These are phyloP conservation scores for Microctonus aethiopoides DNA, from an alignment of 2,888 invertebrate species.

Conservation along the genomic window DNA sequence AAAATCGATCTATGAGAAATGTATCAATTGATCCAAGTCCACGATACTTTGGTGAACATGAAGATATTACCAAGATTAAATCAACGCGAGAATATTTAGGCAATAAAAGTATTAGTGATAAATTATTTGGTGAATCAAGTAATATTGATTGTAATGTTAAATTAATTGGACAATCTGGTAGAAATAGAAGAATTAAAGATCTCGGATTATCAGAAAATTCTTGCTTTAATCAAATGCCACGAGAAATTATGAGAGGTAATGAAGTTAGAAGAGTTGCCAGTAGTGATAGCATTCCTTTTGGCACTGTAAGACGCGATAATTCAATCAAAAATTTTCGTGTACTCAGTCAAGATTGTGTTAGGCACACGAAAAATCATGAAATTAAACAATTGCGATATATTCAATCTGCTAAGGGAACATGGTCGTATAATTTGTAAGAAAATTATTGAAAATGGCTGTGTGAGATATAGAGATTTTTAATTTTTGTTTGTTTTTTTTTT, in stretches of 20 bases:
- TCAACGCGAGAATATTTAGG: neutral
- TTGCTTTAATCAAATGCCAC: slow-evolving; percentile 8
- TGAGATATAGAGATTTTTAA: slow-evolving; percentile 9
- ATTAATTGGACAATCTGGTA: slow-evolving; percentile 6
- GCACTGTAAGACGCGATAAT: slow-evolving; percentile 36
- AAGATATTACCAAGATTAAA: neutral
- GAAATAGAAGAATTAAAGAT: slow-evolving; percentile 12
- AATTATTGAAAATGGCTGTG: neutral
- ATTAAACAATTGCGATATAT: slow-evolving; percentile 49
- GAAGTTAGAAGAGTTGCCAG: slow-evolving; percentile 56
- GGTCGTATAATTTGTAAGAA: slow-evolving; percentile 58
- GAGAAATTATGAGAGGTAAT: slow-evolving; percentile 39
- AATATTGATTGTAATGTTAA: neutral
- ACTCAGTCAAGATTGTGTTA: slow-evolving; percentile 43
- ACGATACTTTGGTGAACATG: slow-evolving; percentile 36
- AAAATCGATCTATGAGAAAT: slow-evolving; percentile 32
- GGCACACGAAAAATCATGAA: neutral
- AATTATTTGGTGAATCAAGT: neutral
- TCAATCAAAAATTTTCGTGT: slow-evolving; percentile 50
- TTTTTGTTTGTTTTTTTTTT: neutral
- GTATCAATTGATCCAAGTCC: slow-evolving; percentile 44
- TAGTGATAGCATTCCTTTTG: slow-evolving; percentile 53
- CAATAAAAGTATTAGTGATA: neutral
- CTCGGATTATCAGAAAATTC: slow-evolving; percentile 22
- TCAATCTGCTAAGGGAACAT: slow-evolving; percentile 60